Evolutionary conservation across 1,140 invertebrate genomes (phyloP).

Genomic region (Pinna nobilis): DNA sequence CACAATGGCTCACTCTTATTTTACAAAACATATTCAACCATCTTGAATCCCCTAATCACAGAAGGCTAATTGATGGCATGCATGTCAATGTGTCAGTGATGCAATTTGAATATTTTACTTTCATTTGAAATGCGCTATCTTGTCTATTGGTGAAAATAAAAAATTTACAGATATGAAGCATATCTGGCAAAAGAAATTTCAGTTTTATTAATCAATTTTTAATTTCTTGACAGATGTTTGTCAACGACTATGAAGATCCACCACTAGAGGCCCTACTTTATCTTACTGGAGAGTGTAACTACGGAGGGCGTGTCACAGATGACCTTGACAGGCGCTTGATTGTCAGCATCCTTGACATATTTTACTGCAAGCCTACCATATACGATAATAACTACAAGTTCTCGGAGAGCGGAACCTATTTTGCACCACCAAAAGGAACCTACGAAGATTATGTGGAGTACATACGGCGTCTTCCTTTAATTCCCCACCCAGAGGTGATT

Average conservation of each 20-base stretch:
- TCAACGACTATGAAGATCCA: conserved; percentile 71
- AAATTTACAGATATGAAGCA: too few species aligned
- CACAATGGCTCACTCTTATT: too few species aligned
- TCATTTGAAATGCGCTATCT: too few species aligned
- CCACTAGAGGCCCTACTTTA: conserved; percentile 72
- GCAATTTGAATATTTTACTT: too few species aligned
- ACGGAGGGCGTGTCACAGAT: conserved; percentile 75
- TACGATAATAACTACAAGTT: conserved; percentile 79
- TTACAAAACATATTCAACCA: too few species aligned
- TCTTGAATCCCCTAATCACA: too few species aligned
- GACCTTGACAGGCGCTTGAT: conserved; percentile 73
- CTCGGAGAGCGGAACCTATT: conserved; percentile 80
- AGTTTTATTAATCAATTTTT: too few species aligned
- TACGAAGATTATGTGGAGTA: conserved; percentile 85
- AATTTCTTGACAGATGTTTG: conserved; percentile 71
- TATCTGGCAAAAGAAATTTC: too few species aligned
- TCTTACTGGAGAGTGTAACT: conserved; percentile 74
- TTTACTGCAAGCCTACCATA: conserved; percentile 75
- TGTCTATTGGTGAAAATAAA: too few species aligned
- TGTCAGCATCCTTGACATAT: conserved; percentile 68
- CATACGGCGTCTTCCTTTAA: conserved; percentile 80
- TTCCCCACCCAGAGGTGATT: conserved; percentile 73
- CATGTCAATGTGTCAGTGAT: too few species aligned
- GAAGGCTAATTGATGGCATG: too few species aligned
- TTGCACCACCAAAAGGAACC: conserved; percentile 82